A percentile compares a stretch with the other conserved stretches of the same genome.
Evolutionary conservation across 2,113 vertebrate genomes (phyloP).

Genomic region (Drymodes brunneopygia): DNA sequence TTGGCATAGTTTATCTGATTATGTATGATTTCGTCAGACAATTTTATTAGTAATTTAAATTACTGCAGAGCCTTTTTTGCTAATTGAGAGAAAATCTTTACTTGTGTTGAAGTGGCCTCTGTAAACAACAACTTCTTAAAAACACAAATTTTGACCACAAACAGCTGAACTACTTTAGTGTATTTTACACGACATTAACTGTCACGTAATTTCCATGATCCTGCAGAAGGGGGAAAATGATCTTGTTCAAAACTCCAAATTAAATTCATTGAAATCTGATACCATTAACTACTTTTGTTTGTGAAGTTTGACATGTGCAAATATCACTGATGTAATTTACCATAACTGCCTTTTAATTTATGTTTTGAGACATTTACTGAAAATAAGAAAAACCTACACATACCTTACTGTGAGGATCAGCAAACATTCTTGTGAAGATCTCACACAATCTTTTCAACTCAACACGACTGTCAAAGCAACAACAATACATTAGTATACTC

Average conservation of each 20-base stretch:
- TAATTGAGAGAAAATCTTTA: neutral
- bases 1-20: neutral
- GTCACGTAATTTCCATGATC: neutral
- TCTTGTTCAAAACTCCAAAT: neutral
- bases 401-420: conserved; percentile 99
- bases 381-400: conserved; percentile 40
- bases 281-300: neutral
- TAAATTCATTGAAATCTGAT: neutral
- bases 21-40: neutral
- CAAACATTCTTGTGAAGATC: conserved; percentile 99
- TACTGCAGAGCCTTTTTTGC: neutral
- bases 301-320: neutral
- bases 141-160: neutral
- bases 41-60: neutral
- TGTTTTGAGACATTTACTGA: neutral
- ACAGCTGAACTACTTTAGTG: neutral
- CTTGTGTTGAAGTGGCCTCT: neutral
- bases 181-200: neutral
- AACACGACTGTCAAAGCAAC: conserved; percentile 84
- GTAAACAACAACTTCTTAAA: neutral
- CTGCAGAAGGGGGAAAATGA: neutral
- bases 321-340: neutral
- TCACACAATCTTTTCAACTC: conserved; percentile 97
- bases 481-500: conserved; percentile 27
- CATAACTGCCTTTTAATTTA: neutral